Base-by-base conservation (phyloP, 2,797 vertebrate genomes). In the Siniperca undulata region DNA sequence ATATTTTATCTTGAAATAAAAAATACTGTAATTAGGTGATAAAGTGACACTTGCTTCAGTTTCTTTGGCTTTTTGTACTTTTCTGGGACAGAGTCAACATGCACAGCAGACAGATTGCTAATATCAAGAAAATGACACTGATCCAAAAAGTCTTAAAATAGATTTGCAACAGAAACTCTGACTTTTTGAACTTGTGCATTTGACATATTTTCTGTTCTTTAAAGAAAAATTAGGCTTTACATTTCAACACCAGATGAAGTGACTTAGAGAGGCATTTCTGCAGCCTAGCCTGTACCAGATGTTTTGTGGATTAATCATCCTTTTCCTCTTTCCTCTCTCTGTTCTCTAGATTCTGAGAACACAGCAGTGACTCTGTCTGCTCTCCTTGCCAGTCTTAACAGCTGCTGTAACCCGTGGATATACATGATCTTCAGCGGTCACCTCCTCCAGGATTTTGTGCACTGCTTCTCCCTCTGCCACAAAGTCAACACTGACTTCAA, bases 391-490 rank as follows among this genome's bases (percentile, higher is more conserved):
- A 98, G 97, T 76, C 95, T 99, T 88, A 99, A 99, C 92, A 99
- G 98, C 80, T 99, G 98, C 94, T 99, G 98, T 78, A 99, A 99
- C 92, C 98, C 98, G 0, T 99, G 99, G 98, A 98, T 99, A 90
- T 99, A 99, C 94, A 99, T 99, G 98, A 97, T 99, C 91, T 99
- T 99, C 89, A 99, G 98, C 0, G 98, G 98, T 2, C 97, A 99
- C 80, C 97, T 99, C 71, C 95, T 99, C 44, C 97, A 98, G 77
- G 98, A 99, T 90, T 97, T 98, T 20, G 52, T 97, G 52, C 96
- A 93, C 78, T 97, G 97, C 86, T 96, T 99, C 79, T 94, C 92
- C 1, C 97, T 97, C 89, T 97, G 95, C 91, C 93, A 78, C 67
- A 96, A 92, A 82, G 73, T 92, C n/a, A 96, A 90, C 46, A 83